A percentile compares a stretch with the other conserved stretches of the same genome.
These are phyloP conservation scores for Helostoma temminkii DNA, from an alignment of 2,797 vertebrate genomes.

Conservation along the genomic window DNA sequence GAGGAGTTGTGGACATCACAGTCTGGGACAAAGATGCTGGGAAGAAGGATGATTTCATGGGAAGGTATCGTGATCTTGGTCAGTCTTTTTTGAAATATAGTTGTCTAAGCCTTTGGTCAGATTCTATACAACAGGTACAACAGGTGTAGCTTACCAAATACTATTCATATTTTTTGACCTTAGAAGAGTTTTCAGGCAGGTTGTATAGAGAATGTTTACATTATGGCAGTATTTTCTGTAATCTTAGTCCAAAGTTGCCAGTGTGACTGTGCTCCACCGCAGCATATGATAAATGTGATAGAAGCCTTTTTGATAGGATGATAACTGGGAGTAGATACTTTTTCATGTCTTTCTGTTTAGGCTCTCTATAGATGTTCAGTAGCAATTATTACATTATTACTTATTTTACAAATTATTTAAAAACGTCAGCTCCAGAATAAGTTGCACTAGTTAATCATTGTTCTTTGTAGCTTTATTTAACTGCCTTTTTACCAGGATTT, in stretches of 20 bases:
- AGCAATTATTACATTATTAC: conserved; percentile 1
- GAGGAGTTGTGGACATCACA: conserved; percentile 93
- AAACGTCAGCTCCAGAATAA: neutral
- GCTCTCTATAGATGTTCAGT: neutral
- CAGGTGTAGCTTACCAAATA: neutral
- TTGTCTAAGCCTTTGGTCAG: too few relatives aligned
- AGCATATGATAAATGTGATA: neutral
- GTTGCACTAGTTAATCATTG: neutral
- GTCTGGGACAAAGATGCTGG: conserved; percentile 97
- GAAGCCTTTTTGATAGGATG: neutral
- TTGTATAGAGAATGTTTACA: neutral
- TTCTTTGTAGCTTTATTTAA: neutral
- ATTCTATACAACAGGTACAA: neutral
- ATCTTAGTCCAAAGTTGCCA: neutral
- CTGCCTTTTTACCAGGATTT: neutral
- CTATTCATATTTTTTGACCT: neutral
- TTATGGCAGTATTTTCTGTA: neutral
- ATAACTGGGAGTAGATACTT: neutral
- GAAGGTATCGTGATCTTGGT: conserved; percentile 86
- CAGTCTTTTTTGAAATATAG: too few relatives aligned
- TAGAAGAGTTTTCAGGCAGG: neutral
- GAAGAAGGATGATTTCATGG: conserved; percentile 98
- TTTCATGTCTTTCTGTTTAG: too few relatives aligned
- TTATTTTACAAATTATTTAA: conserved; percentile 3
- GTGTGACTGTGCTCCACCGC: neutral